Base-by-base conservation (phyloP, 2,888 invertebrate species). In the Exocentrus adspersus region DNA sequence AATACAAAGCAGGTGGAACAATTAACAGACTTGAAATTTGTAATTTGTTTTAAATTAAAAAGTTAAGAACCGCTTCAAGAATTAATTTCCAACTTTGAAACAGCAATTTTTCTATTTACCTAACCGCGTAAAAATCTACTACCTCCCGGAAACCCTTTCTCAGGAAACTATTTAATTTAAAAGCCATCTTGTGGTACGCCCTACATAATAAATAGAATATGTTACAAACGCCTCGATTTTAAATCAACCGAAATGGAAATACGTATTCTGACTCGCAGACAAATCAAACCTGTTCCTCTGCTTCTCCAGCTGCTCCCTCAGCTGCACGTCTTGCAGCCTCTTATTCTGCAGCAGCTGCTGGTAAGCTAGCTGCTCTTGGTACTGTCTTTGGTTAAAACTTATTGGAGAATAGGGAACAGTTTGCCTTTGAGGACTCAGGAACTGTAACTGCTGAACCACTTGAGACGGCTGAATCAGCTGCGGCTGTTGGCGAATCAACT, bases 211-310 rank as follows among this genome's bases (percentile, higher is more conserved):
- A 64, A 65, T 62, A 61, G 42, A 28, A 52, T 56, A 46, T n/a
- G n/a, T n/a, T n/a, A n/a, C n/a, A n/a, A n/a, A n/a, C n/a, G n/a
- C n/a, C n/a, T n/a, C n/a, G n/a, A n/a, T n/a, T n/a, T n/a, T n/a
- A n/a, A 7, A 12, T 52, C 72, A 76, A 28, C 77, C 76, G 45
- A 77, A 74, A 19, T 72, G 74, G 37, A 67, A 72, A 48, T 77
- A 77, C 52, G 67, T 60, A 54, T 77, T 74, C 51, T 75, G 75
- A 28, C 60, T 67, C 60, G 69, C 58, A 20, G 69, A 64, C 50
- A 80, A 69, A 68, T 76, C 72, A 63, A 82, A 81, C 65, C 81
- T 70, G 60, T 78, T 80, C 53, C 77, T 72, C 60, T 78, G 79
- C 46, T 76, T 76, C 21, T 68, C 69, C n/a, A 79, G 65, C 30